These are phyloP conservation scores for Phaetusa simplex DNA, from an alignment of 2,113 vertebrate species.

Conservation along the genomic window DNA sequence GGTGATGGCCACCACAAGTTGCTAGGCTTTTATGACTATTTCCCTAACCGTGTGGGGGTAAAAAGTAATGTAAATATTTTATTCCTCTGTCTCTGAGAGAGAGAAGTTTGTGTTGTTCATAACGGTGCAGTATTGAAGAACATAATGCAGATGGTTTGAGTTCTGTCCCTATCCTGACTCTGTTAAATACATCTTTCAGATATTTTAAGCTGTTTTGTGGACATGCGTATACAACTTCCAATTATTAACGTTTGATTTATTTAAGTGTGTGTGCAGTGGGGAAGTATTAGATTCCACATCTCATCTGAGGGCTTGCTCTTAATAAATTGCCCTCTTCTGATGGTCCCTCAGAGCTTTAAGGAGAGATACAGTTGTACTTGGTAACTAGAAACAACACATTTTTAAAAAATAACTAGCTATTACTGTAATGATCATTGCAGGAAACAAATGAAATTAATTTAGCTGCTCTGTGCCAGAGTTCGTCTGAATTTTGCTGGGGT, in stretches of 20 bases:
- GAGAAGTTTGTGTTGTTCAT: not conserved
- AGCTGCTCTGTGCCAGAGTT: not conserved
- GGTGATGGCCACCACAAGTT: not conserved
- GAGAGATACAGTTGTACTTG: not conserved
- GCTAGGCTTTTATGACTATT: not conserved
- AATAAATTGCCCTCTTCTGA: not conserved
- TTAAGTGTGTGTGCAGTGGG: not conserved
- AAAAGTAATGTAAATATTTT: not conserved
- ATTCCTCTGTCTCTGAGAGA: not conserved
- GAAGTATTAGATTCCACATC: not conserved
- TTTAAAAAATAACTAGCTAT: not conserved
- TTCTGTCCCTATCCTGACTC: not conserved
- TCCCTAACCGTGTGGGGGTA: accelerated
- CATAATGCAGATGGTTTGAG: not conserved
- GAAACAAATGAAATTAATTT: constrained; percentile 13
- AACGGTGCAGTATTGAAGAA: not conserved
- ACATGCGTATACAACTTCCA: not conserved
- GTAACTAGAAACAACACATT: not conserved
- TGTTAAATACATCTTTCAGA: not conserved
- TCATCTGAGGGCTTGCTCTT: not conserved
- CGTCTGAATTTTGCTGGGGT: not conserved
- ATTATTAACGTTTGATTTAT: constrained; percentile 5
- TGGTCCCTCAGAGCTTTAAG: not conserved
- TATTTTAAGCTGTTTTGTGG: not conserved
- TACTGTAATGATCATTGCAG: constrained; percentile 13